Conservation (phyloP, 2,797 vertebrate species). For the Anas bahamensis region DNA sequence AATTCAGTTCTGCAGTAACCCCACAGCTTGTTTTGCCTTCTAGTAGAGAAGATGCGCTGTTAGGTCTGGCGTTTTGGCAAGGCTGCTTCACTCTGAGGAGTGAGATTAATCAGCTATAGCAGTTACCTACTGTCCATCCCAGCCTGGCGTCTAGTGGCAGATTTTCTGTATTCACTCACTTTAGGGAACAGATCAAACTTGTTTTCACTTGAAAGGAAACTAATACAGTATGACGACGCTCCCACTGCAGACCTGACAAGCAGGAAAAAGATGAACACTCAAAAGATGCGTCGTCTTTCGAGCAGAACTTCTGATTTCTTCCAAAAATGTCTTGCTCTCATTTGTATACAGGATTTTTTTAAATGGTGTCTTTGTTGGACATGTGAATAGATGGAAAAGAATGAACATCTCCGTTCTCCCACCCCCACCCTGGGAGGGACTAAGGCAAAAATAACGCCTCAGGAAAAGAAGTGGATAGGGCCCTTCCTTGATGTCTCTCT, state of each 20-base stretch:
- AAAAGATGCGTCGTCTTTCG: not conserved
- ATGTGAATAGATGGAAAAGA: not conserved
- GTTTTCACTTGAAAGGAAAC: slow-evolving; percentile 13
- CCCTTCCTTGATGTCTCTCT: not conserved
- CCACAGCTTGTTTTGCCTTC: not conserved
- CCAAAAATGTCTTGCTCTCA: not conserved
- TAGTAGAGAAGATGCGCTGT: not conserved
- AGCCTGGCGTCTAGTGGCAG: not conserved
- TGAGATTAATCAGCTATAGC: not conserved
- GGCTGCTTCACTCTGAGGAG: not conserved
- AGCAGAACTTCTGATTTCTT: slow-evolving; percentile 35
- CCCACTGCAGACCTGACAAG: slow-evolving; percentile 1
- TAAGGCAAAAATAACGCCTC: not conserved
- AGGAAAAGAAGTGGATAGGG: not conserved
- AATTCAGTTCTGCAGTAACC: not conserved
- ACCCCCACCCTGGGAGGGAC: not conserved
- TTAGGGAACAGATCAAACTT: not conserved
- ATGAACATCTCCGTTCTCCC: not conserved
- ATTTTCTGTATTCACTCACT: slow-evolving; percentile 1
- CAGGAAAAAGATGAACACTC: not conserved
- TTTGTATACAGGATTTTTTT: not conserved
- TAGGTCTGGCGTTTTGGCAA: not conserved
- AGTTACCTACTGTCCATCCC: not conserved
- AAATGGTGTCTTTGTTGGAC: not conserved
- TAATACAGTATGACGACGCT: not conserved